phyloP scores from a whole-genome alignment of 2,888 invertebrate species.

The Clunio marinus region DNA sequence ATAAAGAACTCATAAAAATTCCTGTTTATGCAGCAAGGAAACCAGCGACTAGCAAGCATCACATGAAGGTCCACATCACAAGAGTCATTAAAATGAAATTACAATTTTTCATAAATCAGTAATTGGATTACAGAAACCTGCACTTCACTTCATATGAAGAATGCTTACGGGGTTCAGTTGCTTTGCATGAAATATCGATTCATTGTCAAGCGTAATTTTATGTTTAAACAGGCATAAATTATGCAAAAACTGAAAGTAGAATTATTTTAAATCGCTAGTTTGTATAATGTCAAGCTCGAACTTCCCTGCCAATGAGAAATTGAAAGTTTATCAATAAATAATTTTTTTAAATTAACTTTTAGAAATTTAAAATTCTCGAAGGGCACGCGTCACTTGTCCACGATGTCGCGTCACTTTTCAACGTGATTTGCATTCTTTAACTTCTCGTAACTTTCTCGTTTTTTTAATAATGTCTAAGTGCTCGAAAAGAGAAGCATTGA shows the following conservation, averaged over 20 bases:
- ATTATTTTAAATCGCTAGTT: neutral
- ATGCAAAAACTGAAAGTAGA: constrained; percentile 38
- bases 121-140: constrained; percentile 39
- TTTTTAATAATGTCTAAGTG: neutral
- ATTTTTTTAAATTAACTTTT: neutral
- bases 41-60: neutral
- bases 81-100: constrained; percentile 38
- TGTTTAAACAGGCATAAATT: constrained; percentile 29
- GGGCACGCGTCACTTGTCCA: constrained; percentile 13
- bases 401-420: neutral
- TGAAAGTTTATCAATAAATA: neutral
- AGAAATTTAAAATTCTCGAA: constrained; percentile 8
- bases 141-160: neutral
- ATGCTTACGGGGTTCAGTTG: neutral
- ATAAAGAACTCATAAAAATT: constrained; percentile 26
- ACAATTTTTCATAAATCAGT: constrained; percentile 39
- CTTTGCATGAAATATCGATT: constrained; percentile 16
- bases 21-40: neutral
- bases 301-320: neutral
- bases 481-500: constrained; percentile 4
- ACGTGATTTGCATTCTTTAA: neutral
- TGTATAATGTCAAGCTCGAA: neutral
- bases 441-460: constrained; percentile 10
- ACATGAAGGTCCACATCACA: constrained; percentile 28
- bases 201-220: neutral